Conservation (phyloP, 2,113 vertebrate genomes). For the Rutilus rutilus region DNA sequence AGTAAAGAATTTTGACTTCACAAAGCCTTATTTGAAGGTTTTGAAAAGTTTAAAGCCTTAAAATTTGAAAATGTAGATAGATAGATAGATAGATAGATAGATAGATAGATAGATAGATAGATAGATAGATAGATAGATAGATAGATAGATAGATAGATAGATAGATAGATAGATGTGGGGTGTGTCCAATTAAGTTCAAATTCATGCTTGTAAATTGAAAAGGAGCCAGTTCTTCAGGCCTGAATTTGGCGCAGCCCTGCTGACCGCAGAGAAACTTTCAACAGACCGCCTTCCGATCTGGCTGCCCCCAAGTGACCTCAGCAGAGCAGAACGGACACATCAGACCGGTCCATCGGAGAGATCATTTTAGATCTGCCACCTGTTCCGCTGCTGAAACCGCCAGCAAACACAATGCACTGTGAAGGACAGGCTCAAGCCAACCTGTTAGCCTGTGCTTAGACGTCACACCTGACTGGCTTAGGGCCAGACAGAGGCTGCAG, state of each 20-base stretch:
- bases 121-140: neutral
- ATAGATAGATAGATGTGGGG: neutral
- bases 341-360: neutral
- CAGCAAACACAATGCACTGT: neutral
- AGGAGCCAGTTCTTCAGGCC: neutral
- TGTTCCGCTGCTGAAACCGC: neutral
- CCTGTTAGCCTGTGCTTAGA: slow-evolving; percentile 27
- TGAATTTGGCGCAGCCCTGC: neutral
- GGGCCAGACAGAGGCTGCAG: neutral
- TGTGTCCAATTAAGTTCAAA: neutral
- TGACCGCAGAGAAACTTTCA: neutral
- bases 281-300: neutral
- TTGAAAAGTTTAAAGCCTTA: neutral
- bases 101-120: neutral
- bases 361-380: slow-evolving; percentile 32
- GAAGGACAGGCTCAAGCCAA: neutral
- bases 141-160: neutral
- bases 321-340: neutral
- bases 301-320: slow-evolving; percentile 10
- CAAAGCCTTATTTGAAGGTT: neutral
- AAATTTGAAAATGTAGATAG: neutral
- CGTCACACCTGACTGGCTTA: slow-evolving; percentile 17
- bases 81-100: neutral
- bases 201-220: neutral
- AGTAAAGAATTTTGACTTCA: neutral